phyloP scores from a whole-genome alignment of 1,140 invertebrate genomes.

The Euura lappo region DNA sequence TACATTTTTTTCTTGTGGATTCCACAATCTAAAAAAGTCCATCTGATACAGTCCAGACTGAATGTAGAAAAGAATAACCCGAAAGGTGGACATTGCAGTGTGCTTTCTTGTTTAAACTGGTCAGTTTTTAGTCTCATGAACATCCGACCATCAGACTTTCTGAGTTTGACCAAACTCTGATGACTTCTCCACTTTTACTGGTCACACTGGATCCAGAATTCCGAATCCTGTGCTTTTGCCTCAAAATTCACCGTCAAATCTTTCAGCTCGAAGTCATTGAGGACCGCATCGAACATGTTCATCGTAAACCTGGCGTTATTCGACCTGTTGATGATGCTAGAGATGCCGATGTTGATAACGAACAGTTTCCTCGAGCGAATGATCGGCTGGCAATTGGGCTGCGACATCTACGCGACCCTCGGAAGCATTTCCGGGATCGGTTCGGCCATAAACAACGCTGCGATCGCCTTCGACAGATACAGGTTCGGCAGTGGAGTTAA shows the following conservation, averaged over 20 bases:
- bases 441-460: constrained; percentile 75
- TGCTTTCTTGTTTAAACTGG: too few relatives aligned
- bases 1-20: too few relatives aligned
- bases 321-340: constrained; percentile 77
- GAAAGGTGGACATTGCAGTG: too few relatives aligned
- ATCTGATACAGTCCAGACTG: too few relatives aligned
- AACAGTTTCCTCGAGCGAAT: constrained; percentile 73
- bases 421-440: constrained; percentile 76
- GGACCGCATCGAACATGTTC: constrained; percentile 81
- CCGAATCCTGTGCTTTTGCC: neutral
- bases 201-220: constrained; percentile 12
- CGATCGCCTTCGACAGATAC: constrained; percentile 79
- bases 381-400: constrained; percentile 72
- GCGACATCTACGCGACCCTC: constrained; percentile 71
- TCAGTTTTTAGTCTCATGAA: too few relatives aligned
- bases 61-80: too few relatives aligned
- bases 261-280: constrained; percentile 71
- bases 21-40: too few relatives aligned
- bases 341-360: constrained; percentile 74
- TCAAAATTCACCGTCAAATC: neutral
- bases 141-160: too few relatives aligned
- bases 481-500: constrained; percentile 53
- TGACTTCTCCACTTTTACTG: constrained; percentile 5
- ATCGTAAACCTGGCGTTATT: constrained; percentile 80
- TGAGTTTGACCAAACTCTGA: too few relatives aligned